Conservation (phyloP, 2,888 invertebrate species). For the Cantharis rufa region DNA sequence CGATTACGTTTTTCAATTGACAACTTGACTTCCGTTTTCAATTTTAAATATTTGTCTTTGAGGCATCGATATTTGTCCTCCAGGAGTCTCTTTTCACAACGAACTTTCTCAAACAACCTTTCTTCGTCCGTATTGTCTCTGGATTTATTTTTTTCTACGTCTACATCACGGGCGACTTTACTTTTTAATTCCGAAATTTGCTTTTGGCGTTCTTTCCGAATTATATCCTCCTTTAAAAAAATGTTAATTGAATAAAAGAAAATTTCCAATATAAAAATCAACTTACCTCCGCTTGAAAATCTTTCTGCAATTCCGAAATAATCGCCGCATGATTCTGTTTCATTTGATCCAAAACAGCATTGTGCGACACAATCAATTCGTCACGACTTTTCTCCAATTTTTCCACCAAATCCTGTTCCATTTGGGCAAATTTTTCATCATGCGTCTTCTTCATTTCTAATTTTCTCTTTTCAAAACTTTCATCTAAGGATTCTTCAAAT, state of each 20-base stretch:
- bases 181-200: slow-evolving; percentile 67
- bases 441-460: slow-evolving; percentile 58
- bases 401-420: slow-evolving; percentile 61
- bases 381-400: slow-evolving; percentile 57
- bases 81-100: slow-evolving; percentile 71
- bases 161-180: slow-evolving; percentile 61
- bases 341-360: slow-evolving; percentile 60
- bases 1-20: slow-evolving; percentile 76
- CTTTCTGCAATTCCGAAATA: slow-evolving; percentile 65
- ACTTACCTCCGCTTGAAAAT: slow-evolving; percentile 67
- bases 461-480: slow-evolving; percentile 48
- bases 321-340: slow-evolving; percentile 63
- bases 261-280: not conserved
- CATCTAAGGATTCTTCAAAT: slow-evolving; percentile 50
- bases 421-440: slow-evolving; percentile 57
- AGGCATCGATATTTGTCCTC: slow-evolving; percentile 80
- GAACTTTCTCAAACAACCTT: slow-evolving; percentile 65
- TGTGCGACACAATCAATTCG: slow-evolving; percentile 61
- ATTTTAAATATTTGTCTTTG: slow-evolving; percentile 78
- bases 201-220: slow-evolving; percentile 70
- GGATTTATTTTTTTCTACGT: slow-evolving; percentile 36
- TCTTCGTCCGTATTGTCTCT: slow-evolving; percentile 53
- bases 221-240: slow-evolving; percentile 64
- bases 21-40: slow-evolving; percentile 79
- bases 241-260: not conserved